Base-by-base conservation (phyloP, 2,888 invertebrate species). In the Luperina testacea region DNA sequence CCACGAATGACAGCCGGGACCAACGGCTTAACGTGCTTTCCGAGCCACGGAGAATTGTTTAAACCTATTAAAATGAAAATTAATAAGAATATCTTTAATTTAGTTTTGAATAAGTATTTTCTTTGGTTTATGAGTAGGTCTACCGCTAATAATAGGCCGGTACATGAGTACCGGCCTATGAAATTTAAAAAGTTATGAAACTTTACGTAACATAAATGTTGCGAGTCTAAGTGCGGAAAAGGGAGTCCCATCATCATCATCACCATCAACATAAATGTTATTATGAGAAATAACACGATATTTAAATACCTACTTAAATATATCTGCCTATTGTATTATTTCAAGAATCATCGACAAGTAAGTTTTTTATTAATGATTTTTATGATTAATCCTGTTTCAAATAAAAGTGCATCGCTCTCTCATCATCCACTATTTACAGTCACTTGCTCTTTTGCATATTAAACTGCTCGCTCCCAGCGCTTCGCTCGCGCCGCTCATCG, bases 401-500 rank as follows among this genome's bases (percentile, higher is more conserved):
- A 72, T 59, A n/a, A 71, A 72, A 69, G 20, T 20, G 5, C 42
- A 42, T 20, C 11, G 15, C 0, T n/a, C 7, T 77, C 7, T 20
- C 32, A 57, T 48, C 15, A 59, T 45, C 2, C 15, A 48, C 20
- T 20, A 27, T 48, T 53, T 53, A 67, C 32, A 17, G 1, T 51
- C 13, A n/a, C 13, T 57, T 71, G 57, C 80, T 80, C 32, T 63
- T 71, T 27, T 42, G 42, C 15, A 77, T 20, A n/a, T 53, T 27
- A 69, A 51, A 64, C 42, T 20, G 57, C 45, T 57, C 48, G 48
- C 42, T 70, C 13, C 24, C 9, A n/a, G 42, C 51, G 51, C 73
- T 53, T 42, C 45, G 53, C 75, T 84, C 74, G 27, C 64, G 2
- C 48, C 53, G 65, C 73, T 65, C 69, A 45, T 57, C 72, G 68